Base-by-base conservation (phyloP, 2,113 vertebrate genomes). In the Edolisoma coerulescens region DNA sequence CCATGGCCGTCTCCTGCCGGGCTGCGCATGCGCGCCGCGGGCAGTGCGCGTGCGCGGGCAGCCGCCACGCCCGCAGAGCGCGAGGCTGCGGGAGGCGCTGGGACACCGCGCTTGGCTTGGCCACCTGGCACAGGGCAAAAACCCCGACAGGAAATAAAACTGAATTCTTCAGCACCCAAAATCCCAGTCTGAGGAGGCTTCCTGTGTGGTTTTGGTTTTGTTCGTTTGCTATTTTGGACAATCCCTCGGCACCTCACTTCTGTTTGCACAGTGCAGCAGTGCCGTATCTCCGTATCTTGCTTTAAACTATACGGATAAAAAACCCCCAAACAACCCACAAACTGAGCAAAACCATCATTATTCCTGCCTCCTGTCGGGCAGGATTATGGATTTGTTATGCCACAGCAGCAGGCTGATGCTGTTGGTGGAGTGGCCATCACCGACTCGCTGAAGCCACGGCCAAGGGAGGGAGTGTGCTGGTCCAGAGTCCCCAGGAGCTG, bases 51-150 rank as follows among this genome's bases (percentile, higher is more conserved):
- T 24, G 76, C 65, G 64, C 54, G n/a, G 17, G 4, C 2, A 7
- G 6, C 6, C 5, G 32, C 28, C 33, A 1, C 6, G 16, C 9
- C 39, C 33, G 22, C 21, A 10, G 30, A 1, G 19, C 8, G 13
- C 26, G 17, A 11, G 7, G 21, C 54, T 8, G 27, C 4, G 19
- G 30, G 42, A 3, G 6, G 13, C 5, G 42, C 24, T 8, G 10
- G 16, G 7, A 3, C 3, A 0, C 3, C 2, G 16, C 15, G 6
- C 1, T 3, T 0, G 74, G 19, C 8, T 4, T 3, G 12, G 11
- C 1, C 18, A 1, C 6, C 28, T 1, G 17, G 49, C 10, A 7
- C 9, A 19, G 35, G 26, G 16, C 7, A 10, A 17, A 18, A 9
- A 8, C 5, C 11, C 26, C 22, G 5, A 0, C 30, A 0, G 8